Base-by-base conservation (phyloP, 2,797 vertebrate genomes). In the Podarcis lilfordi region DNA sequence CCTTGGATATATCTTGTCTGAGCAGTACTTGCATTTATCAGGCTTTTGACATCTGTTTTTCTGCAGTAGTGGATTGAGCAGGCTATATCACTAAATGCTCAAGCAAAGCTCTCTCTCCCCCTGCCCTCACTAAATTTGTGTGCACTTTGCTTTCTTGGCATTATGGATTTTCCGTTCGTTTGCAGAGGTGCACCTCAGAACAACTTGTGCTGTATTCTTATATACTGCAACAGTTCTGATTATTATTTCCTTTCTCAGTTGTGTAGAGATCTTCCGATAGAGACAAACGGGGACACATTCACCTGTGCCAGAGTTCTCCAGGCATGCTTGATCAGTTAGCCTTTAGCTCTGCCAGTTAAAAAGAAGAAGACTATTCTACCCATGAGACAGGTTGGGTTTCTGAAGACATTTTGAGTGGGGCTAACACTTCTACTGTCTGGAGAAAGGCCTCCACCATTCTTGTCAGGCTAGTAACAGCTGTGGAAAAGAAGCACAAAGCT, bases 341-440 rank as follows among this genome's bases (percentile, higher is more conserved):
- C 72, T 89, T 6, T 29, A 82, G 86, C 82, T 91, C 93, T 94
- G 89, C 66, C 55, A 40, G 86, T 75, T 15, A 37, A 80, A 55
- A 79, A 92, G 91, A 82, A 68, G 55, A 89, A 83, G 84, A 86
- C 1, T 45, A 4, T 89, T 92, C 89, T 90, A 72, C 90, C 29
- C 45, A 78, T 78, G 90, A 93, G 91, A 86, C 84, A 29, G 0
- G 81, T 75, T 80, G 92, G 88, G 82, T 92, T 93, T 93, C 92
- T 94, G 88, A 74, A 91, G 83, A 79, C n/a, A 29, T 61, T 90
- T 86, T 92, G 32, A 55, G 7, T 0, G 82, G 87, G 91, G 59
- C 55, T 88, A 86, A 93, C 85, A 86, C 43, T 37, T 43, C 40
- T 86, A 75, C 25, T n/a, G 19, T 37, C 9, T 7, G n/a, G 64